Evolutionary conservation across 2,113 vertebrate genomes (phyloP).

Genomic region (Aramus guarauna): DNA sequence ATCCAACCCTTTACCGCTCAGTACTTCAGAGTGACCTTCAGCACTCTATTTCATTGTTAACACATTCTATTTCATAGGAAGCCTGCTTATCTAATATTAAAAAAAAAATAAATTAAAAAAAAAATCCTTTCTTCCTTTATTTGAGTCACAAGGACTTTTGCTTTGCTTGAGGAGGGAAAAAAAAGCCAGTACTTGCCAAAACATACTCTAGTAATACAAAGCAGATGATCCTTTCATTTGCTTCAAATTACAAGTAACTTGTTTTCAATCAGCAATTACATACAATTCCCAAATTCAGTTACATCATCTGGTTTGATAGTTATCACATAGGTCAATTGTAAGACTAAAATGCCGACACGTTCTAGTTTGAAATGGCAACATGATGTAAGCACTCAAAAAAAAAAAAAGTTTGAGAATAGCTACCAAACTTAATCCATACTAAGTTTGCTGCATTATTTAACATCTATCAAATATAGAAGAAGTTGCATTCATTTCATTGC

Average conservation of each 20-base stretch:
- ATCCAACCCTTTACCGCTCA: neutral
- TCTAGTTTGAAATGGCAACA: slow-evolving; percentile 13
- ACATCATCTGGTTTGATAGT: slow-evolving; percentile 26
- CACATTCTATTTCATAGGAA: slow-evolving; percentile 3
- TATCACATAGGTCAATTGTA: neutral
- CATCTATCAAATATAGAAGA: neutral
- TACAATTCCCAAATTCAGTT: slow-evolving; percentile 10
- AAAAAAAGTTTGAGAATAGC: neutral
- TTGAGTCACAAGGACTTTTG: slow-evolving; percentile 25
- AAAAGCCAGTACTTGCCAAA: neutral
- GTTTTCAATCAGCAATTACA: neutral
- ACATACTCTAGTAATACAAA: neutral
- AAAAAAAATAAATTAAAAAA: neutral
- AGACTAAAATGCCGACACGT: slow-evolving; percentile 21
- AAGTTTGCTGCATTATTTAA: neutral
- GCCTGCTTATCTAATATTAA: neutral
- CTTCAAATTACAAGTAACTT: slow-evolving; percentile 11
- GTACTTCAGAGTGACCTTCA: slow-evolving; percentile 28
- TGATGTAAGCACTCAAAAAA: neutral
- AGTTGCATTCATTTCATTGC: neutral
- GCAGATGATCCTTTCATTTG: slow-evolving; percentile 7
- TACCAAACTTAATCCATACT: neutral
- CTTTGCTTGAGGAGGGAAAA: neutral
- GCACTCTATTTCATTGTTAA: neutral
- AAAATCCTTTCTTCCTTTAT: neutral